phyloP scores from a whole-genome alignment of 1,140 invertebrate species.

The Chironomus striatipennis region DNA sequence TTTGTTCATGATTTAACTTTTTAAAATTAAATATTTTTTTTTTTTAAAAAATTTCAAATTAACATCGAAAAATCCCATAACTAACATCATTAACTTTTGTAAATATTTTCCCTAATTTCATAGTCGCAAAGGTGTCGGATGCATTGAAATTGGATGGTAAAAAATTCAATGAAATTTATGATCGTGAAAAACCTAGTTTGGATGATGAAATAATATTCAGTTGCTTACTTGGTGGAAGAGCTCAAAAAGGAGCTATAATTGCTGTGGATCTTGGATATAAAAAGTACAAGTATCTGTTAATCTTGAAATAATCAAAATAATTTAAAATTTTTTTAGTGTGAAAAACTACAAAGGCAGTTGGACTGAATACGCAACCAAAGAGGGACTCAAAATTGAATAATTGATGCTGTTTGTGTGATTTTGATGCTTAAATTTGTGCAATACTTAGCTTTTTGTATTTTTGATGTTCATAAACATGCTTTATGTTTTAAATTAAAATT shows the following conservation, averaged over 20 bases:
- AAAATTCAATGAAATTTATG: slow-evolving; percentile 42
- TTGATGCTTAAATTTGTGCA: too few relatives aligned
- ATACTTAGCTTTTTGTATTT: too few relatives aligned
- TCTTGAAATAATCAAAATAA: slow-evolving; percentile 19
- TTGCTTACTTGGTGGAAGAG: slow-evolving; percentile 45
- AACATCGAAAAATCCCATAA: too few relatives aligned
- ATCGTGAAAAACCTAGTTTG: slow-evolving; percentile 41
- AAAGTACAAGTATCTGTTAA: slow-evolving; percentile 39
- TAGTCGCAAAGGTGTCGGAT: slow-evolving; percentile 42
- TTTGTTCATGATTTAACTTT: too few relatives aligned
- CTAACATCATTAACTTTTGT: not conserved
- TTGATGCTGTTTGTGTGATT: not conserved
- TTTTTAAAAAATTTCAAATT: too few relatives aligned
- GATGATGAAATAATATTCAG: slow-evolving; percentile 46
- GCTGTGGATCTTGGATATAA: slow-evolving; percentile 43
- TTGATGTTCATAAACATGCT: not conserved
- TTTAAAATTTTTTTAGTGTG: slow-evolving; percentile 19
- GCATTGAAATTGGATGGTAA: slow-evolving; percentile 42
- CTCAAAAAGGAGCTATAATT: slow-evolving; percentile 43
- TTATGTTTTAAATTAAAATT: not conserved
- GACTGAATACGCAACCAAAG: not conserved
- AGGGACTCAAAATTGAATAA: not conserved
- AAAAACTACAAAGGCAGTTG: slow-evolving; percentile 21
- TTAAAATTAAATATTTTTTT: too few relatives aligned
- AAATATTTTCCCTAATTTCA: slow-evolving; percentile 25